These are phyloP conservation scores for Arvicanthis niloticus DNA, from an alignment of 2,113 vertebrate species.

Conservation along the genomic window DNA sequence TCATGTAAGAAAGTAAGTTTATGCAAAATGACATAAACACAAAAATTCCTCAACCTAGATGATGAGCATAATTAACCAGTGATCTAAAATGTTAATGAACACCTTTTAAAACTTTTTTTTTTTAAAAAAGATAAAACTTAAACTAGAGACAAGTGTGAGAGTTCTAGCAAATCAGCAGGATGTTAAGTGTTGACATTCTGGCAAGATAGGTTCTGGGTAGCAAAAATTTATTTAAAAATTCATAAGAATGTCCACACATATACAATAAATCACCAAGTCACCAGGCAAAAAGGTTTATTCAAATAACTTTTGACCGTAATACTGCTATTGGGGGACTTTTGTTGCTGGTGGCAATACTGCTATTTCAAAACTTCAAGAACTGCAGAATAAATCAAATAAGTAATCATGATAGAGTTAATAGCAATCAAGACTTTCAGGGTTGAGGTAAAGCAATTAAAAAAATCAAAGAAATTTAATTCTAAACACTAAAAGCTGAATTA, in stretches of 20 bases:
- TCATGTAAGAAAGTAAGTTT: not conserved
- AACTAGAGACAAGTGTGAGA: not conserved
- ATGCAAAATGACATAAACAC: not conserved
- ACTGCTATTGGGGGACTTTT: not conserved
- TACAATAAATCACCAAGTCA: not conserved
- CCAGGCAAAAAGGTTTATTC: not conserved
- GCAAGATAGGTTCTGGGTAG: not conserved
- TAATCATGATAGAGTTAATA: conserved; percentile 48
- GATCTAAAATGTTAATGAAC: not conserved
- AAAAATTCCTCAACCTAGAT: conserved; percentile 8
- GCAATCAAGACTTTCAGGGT: conserved; percentile 42
- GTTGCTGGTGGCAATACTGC: not conserved
- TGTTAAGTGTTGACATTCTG: not conserved
- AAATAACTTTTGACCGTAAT: conserved; percentile 25
- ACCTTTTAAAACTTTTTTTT: not conserved
- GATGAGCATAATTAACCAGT: conserved; percentile 4
- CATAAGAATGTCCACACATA: not conserved
- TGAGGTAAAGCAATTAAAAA: conserved; percentile 57
- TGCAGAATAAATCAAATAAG: conserved; percentile 27
- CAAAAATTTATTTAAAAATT: not conserved
- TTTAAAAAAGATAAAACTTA: not conserved
- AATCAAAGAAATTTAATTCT: conserved; percentile 64
- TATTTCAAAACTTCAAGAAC: conserved; percentile 51
- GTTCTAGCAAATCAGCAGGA: not conserved
- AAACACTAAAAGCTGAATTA: conserved; percentile 48